phyloP scores from a whole-genome alignment of 2,797 vertebrate species.

The Gambusia yucatana region DNA sequence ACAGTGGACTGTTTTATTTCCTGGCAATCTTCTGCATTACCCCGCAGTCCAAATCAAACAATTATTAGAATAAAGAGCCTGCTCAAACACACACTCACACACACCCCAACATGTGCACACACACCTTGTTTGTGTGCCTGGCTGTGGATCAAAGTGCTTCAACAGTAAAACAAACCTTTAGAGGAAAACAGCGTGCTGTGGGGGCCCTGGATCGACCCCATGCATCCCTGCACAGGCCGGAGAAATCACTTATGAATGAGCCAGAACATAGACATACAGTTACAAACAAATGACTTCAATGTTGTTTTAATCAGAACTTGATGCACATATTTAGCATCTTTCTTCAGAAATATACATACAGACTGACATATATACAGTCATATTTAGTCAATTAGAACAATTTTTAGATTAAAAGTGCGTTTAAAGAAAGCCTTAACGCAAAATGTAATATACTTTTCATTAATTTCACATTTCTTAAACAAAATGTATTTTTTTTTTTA shows the following conservation, averaged over 20 bases:
- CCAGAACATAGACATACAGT: background rate
- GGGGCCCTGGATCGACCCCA: slow-evolving; percentile 41
- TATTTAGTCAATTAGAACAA: background rate
- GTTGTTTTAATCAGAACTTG: background rate
- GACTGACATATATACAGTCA: background rate
- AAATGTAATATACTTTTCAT: background rate
- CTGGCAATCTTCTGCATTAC: slow-evolving; percentile 50
- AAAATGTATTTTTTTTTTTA: background rate
- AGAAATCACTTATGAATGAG: slow-evolving; percentile 36
- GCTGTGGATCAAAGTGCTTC: slow-evolving; percentile 64
- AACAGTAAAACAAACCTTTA: slow-evolving; percentile 47
- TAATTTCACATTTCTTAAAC: background rate
- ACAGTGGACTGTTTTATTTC: slow-evolving; percentile 52
- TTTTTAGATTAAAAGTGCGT: background rate
- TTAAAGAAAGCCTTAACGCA: background rate
- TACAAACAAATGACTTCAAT: background rate
- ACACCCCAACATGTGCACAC: slow-evolving; percentile 5
- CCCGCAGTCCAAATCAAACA: slow-evolving; percentile 68
- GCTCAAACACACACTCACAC: slow-evolving; percentile 27
- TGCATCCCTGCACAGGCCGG: slow-evolving; percentile 44
- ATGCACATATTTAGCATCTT: background rate
- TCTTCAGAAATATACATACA: background rate
- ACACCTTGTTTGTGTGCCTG: slow-evolving; percentile 50
- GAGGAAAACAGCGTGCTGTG: slow-evolving; percentile 52
- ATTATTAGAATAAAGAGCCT: slow-evolving; percentile 51